These are phyloP conservation scores for Pseudomyrmex gracilis DNA, from an alignment of 1,140 invertebrate genomes.

Conservation along the genomic window DNA sequence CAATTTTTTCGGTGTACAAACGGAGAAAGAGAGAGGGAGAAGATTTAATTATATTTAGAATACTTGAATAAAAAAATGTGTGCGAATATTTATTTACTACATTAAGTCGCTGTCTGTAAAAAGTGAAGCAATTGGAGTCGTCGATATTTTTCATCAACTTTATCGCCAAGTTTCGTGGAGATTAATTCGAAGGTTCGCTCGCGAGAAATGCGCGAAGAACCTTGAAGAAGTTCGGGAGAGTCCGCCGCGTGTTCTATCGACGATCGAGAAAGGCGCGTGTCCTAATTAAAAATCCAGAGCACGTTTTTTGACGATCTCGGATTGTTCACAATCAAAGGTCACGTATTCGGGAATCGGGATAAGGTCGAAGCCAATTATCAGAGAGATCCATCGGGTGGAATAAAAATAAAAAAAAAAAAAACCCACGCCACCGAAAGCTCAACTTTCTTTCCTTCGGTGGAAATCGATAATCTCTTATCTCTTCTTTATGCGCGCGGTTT, in stretches of 20 bases:
- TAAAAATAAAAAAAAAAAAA: neutral
- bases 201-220: constrained; percentile 3
- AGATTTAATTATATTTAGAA: too few species aligned
- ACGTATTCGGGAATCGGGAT: constrained; percentile 28
- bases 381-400: neutral
- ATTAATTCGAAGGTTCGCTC: constrained; percentile 18
- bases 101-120: neutral
- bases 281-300: constrained; percentile 56
- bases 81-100: neutral
- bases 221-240: neutral
- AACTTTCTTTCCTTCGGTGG: constrained; percentile 15
- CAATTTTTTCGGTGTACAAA: too few species aligned
- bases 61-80: neutral
- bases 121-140: neutral
- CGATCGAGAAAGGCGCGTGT: constrained; percentile 23
- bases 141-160: neutral
- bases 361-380: constrained; percentile 44
- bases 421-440: constrained; percentile 3
- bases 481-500: constrained; percentile 16
- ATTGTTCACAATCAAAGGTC: constrained; percentile 33
- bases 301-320: constrained; percentile 38
- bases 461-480: constrained; percentile 50
- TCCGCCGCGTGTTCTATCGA: constrained; percentile 16
- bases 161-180: too few species aligned
- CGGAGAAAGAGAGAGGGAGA: too few species aligned